These are phyloP conservation scores for Busseola fusca DNA, from an alignment of 2,888 invertebrate genomes.

Conservation along the genomic window DNA sequence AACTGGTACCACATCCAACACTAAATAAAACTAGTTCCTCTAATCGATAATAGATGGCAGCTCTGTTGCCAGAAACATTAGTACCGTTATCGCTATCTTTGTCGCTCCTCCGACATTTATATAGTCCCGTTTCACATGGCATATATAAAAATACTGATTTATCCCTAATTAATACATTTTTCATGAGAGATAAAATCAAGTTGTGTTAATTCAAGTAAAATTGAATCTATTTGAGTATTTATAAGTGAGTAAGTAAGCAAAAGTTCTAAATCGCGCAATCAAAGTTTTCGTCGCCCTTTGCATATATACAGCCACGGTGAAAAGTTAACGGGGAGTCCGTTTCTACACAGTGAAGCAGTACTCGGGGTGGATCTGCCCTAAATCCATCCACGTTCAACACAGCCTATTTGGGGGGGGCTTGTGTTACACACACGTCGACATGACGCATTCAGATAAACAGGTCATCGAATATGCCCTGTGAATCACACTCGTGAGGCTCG, in stretches of 20 bases:
- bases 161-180: background rate
- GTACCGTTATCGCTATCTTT: slow-evolving; percentile 20
- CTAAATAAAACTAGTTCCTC: slow-evolving; percentile 12
- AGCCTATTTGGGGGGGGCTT: slow-evolving; percentile 9
- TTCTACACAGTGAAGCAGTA: slow-evolving; percentile 46
- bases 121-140: slow-evolving; percentile 12
- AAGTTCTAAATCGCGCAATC: slow-evolving; percentile 30
- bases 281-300: slow-evolving; percentile 25
- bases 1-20: slow-evolving; percentile 3
- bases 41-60: slow-evolving; percentile 35
- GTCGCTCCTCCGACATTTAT: slow-evolving; percentile 6
- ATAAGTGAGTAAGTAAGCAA: background rate
- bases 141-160: slow-evolving; percentile 1
- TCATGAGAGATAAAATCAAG: background rate
- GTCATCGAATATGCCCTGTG: no score
- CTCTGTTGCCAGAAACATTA: slow-evolving; percentile 12
- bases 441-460: slow-evolving; percentile 21
- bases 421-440: slow-evolving; percentile 28
- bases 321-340: slow-evolving; percentile 1
- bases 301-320: accelerated
- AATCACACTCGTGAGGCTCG: no score
- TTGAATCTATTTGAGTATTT: background rate
- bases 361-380: slow-evolving; percentile 32
- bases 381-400: slow-evolving; percentile 28
- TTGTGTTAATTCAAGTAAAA: background rate